Evolutionary conservation across 2,797 vertebrate genomes (phyloP).

Genomic region (Pipistrellus kuhlii): DNA sequence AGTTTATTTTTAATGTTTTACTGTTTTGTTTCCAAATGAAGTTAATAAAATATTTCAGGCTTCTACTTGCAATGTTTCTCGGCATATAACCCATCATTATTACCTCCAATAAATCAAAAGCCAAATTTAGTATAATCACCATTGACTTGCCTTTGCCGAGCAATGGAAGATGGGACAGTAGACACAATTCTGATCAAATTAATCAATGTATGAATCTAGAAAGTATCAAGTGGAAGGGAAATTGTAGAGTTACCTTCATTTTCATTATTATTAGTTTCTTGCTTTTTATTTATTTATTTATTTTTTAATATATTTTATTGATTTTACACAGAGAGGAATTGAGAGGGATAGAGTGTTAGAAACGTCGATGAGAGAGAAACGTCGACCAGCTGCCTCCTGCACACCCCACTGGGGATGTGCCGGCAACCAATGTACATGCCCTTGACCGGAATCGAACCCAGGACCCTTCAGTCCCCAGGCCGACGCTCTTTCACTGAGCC

Average conservation of each 20-base stretch:
- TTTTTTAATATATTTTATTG: no score
- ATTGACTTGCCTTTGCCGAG: not conserved
- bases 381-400: no score
- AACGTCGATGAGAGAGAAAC: no score
- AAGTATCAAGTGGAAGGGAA: not conserved
- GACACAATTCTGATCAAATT: not conserved
- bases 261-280: not conserved
- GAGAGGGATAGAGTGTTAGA: no score
- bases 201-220: not conserved
- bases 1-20: conserved; percentile 62
- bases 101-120: not conserved
- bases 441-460: no score
- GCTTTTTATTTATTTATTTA: no score
- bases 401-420: no score
- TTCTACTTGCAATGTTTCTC: conserved; percentile 50
- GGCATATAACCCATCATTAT: conserved; percentile 31
- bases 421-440: no score
- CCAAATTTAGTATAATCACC: not conserved
- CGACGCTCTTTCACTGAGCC: no score
- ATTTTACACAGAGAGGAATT: no score
- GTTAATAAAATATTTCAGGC: not conserved
- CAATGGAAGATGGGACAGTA: not conserved
- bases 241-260: not conserved
- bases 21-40: conserved; percentile 61
- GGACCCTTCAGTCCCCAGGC: no score